Evolutionary conservation across 2,113 vertebrate species (phyloP).

Genomic region (Pollimyrus isidori): DNA sequence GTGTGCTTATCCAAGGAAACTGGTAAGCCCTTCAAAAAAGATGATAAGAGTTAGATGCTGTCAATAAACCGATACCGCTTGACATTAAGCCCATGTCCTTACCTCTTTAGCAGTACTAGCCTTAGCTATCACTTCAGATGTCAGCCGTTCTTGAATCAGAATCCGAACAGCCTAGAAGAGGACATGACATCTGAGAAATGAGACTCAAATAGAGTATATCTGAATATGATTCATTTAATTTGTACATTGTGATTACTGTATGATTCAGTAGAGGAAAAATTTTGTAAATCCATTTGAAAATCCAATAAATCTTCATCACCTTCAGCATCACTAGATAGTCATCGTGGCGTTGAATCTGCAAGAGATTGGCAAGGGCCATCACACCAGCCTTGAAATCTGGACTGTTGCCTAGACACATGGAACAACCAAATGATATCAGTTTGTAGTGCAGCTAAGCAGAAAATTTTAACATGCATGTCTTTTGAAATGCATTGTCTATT

Average conservation of each 20-base stretch:
- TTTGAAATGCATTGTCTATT: neutral
- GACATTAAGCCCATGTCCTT: constrained; percentile 2
- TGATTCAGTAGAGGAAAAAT: neutral
- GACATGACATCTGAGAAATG: neutral
- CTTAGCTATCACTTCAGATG: constrained; percentile 83
- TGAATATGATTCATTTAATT: neutral
- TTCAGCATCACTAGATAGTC: constrained; percentile 97
- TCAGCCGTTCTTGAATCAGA: constrained; percentile 87
- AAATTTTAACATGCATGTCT: neutral
- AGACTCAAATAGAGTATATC: neutral
- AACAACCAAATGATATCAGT: neutral
- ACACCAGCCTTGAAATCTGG: constrained; percentile 96
- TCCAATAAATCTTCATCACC: constrained; percentile 51
- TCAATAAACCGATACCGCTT: neutral
- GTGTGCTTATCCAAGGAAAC: constrained; percentile 88
- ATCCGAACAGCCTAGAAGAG: constrained; percentile 81
- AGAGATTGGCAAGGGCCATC: constrained; percentile 83
- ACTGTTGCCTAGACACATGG: constrained; percentile 66
- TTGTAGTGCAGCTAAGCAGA: neutral
- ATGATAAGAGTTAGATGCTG: too few species aligned
- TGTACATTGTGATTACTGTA: neutral
- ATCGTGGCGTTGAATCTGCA: constrained; percentile 90
- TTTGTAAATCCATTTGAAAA: neutral
- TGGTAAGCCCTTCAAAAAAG: constrained; percentile 72
- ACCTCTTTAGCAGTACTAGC: constrained; percentile 86